Evolutionary conservation across 1,140 invertebrate species (phyloP).

Genomic region (Vollenhovia emeryi): DNA sequence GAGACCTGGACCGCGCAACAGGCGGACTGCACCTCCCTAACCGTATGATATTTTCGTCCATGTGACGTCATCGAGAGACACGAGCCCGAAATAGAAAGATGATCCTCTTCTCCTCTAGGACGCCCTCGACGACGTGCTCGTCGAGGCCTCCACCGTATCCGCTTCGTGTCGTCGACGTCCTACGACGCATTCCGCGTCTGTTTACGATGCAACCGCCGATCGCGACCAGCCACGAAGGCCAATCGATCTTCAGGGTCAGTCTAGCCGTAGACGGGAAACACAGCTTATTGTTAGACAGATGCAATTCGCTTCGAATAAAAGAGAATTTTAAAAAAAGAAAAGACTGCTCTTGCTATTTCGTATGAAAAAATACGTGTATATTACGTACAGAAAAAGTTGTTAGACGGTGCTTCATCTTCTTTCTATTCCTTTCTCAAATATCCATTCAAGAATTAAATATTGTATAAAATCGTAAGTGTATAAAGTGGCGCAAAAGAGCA

Average conservation of each 20-base stretch:
- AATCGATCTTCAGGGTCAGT: conserved; percentile 68
- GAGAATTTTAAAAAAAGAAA: background rate
- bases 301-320: background rate
- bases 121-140: conserved; percentile 67
- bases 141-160: conserved; percentile 4
- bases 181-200: conserved; percentile 68
- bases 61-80: conserved; percentile 81
- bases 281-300: background rate
- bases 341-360: too few relatives aligned
- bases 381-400: too few relatives aligned
- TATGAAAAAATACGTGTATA: too few relatives aligned
- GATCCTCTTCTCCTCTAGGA: conserved; percentile 79
- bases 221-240: conserved; percentile 60
- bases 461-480: too few relatives aligned
- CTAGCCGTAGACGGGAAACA: background rate
- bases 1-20: conserved; percentile 80
- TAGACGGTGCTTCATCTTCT: too few relatives aligned
- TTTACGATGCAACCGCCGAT: conserved; percentile 71
- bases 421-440: too few relatives aligned
- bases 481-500: too few relatives aligned
- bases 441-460: too few relatives aligned
- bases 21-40: conserved; percentile 76
- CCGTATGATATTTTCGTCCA: conserved; percentile 82
- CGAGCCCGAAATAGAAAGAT: conserved; percentile 81
- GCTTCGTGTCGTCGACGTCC: conserved; percentile 56